phyloP scores from a whole-genome alignment of 2,797 vertebrate species.

The Chaetophractus vellerosus region DNA sequence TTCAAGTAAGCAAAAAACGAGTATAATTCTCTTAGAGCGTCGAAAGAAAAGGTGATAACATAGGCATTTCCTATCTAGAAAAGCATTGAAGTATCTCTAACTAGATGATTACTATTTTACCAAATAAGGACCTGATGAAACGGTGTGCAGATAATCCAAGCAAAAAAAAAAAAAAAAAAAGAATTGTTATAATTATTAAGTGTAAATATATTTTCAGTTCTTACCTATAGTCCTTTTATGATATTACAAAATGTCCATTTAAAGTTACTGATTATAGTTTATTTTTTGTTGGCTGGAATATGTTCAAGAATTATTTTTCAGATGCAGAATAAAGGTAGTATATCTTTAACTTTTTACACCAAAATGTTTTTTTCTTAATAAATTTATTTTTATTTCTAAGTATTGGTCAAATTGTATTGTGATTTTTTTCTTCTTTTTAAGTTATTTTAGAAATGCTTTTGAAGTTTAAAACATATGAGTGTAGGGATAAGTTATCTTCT shows the following conservation, averaged over 20 bases:
- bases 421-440: constrained; percentile 11
- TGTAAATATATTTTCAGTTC: background rate
- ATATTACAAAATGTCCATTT: background rate
- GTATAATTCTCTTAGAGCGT: background rate
- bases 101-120: background rate
- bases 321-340: background rate
- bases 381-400: constrained; percentile 48
- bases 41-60: background rate
- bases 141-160: background rate
- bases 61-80: constrained; percentile 32
- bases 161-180: background rate
- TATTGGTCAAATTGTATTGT: constrained; percentile 13
- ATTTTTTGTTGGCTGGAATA: constrained; percentile 45
- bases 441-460: constrained; percentile 10
- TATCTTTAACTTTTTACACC: background rate
- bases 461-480: background rate
- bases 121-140: constrained; percentile 5
- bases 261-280: constrained; percentile 3
- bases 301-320: constrained; percentile 55
- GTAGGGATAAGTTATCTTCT: background rate
- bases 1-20: constrained; percentile 35
- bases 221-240: constrained; percentile 1
- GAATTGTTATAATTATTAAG: constrained; percentile 28
- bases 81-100: background rate
- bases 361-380: constrained; percentile 37